Percentiles rank a stretch among this genome's conserved stretches.
phyloP scores from a whole-genome alignment of 2,113 vertebrate species.

The Cariama cristata region DNA sequence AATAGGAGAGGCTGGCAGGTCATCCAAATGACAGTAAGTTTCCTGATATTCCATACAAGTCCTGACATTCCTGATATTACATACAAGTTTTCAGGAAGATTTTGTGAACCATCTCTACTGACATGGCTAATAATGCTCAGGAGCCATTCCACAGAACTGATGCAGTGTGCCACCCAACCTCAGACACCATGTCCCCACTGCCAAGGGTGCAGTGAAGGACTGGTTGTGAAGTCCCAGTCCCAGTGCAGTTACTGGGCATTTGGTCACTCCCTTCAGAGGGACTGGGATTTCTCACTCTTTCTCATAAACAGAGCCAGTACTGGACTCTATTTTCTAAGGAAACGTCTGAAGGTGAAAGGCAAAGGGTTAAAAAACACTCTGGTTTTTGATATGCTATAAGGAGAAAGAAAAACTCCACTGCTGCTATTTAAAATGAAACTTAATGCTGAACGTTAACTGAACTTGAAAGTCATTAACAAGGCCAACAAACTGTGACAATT shows the following conservation, averaged over 20 bases:
- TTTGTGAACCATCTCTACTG: not conserved
- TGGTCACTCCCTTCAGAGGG: not conserved
- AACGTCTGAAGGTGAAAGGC: not conserved
- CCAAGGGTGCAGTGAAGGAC: not conserved
- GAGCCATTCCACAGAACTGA: not conserved
- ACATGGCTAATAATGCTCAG: not conserved
- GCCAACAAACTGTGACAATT: constrained; percentile 33
- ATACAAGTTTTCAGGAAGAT: not conserved
- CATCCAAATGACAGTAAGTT: not conserved
- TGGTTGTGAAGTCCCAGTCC: not conserved
- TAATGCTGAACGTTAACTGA: not conserved
- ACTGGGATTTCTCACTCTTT: not conserved
- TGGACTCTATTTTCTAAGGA: not conserved
- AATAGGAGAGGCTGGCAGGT: not conserved
- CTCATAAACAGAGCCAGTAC: not conserved
- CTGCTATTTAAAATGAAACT: not conserved
- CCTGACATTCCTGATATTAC: not conserved
- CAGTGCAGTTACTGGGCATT: not conserved
- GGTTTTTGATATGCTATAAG: not conserved
- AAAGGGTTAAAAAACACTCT: not conserved
- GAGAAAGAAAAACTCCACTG: not conserved
- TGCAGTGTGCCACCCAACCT: accelerated
- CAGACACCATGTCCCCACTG: not conserved
- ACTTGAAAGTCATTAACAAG: constrained; percentile 45
- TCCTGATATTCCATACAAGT: not conserved